Percentiles rank a stretch among this genome's conserved stretches.
These are phyloP conservation scores for Ditylenchus dipsaci DNA, from an alignment of 1,140 invertebrate genomes.

Conservation along the genomic window DNA sequence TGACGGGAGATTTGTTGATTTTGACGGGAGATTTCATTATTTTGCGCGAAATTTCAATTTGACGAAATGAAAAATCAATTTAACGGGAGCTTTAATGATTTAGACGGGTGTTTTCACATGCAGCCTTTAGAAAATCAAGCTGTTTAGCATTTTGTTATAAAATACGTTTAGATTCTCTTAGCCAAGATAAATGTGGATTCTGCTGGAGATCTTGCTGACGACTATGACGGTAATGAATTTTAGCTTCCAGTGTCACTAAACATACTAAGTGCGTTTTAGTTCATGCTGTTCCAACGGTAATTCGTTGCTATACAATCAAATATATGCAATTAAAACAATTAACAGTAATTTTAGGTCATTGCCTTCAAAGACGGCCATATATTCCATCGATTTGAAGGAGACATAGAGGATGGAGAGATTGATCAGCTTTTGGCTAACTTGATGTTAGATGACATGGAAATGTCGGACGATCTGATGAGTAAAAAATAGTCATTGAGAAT, in stretches of 20 bases:
- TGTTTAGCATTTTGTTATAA: too few relatives aligned
- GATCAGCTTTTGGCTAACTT: constrained; percentile 17
- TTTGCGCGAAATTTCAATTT: too few relatives aligned
- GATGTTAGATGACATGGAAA: not conserved
- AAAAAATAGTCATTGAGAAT: not conserved
- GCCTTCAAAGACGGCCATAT: constrained; percentile 26
- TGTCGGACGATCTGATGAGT: not conserved
- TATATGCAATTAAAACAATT: not conserved
- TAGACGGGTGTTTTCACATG: too few relatives aligned
- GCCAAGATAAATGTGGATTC: constrained; percentile 30
- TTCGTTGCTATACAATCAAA: not conserved
- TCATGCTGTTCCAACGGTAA: constrained; percentile 35
- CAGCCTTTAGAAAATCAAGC: too few relatives aligned
- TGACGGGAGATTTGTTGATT: too few relatives aligned
- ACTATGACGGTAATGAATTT: constrained; percentile 8
- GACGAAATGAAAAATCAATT: too few relatives aligned
- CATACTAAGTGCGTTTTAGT: constrained; percentile 23
- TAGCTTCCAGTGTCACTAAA: too few relatives aligned
- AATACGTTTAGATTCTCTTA: constrained; percentile 25
- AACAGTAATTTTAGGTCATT: constrained; percentile 4
- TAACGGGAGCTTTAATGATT: too few relatives aligned
- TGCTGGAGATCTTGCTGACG: constrained; percentile 28
- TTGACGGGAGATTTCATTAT: too few relatives aligned
- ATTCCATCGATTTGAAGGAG: constrained; percentile 38
- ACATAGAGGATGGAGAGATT: constrained; percentile 26